phyloP scores from a whole-genome alignment of 2,888 invertebrate species.

The Amiota minor region DNA sequence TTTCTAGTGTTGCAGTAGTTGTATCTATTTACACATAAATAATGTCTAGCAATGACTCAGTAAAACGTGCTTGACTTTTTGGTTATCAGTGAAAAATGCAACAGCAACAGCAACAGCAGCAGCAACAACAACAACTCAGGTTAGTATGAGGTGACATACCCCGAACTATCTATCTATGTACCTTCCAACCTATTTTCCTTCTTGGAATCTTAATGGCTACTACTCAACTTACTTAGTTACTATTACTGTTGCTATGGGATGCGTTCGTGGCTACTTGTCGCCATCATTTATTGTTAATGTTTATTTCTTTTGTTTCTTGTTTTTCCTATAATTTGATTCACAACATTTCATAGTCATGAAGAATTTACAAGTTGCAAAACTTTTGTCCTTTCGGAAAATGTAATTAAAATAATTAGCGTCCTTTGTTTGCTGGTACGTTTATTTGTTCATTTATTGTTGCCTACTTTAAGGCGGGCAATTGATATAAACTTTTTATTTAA shows the following conservation, averaged over 20 bases:
- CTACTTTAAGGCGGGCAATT: too few species aligned
- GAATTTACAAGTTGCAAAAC: not conserved
- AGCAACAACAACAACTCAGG: too few species aligned
- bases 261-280: not conserved
- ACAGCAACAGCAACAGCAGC: too few species aligned
- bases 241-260: not conserved
- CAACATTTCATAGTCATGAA: slow-evolving; percentile 6
- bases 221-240: too few species aligned
- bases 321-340: slow-evolving; percentile 4
- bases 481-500: too few species aligned
- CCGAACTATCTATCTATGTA: too few species aligned
- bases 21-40: slow-evolving; percentile 17
- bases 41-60: slow-evolving; percentile 4
- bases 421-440: not conserved
- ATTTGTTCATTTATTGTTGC: too few species aligned
- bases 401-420: slow-evolving; percentile 27
- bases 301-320: not conserved
- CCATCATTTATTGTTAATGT: slow-evolving; percentile 22
- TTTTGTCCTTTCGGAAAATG: slow-evolving; percentile 14
- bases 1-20: not conserved
- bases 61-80: not conserved
- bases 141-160: too few species aligned
- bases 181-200: too few species aligned
- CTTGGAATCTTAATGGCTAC: too few species aligned
- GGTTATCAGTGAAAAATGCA: not conserved